phyloP scores from a whole-genome alignment of 2,113 vertebrate genomes.

The Pimephales promelas region DNA sequence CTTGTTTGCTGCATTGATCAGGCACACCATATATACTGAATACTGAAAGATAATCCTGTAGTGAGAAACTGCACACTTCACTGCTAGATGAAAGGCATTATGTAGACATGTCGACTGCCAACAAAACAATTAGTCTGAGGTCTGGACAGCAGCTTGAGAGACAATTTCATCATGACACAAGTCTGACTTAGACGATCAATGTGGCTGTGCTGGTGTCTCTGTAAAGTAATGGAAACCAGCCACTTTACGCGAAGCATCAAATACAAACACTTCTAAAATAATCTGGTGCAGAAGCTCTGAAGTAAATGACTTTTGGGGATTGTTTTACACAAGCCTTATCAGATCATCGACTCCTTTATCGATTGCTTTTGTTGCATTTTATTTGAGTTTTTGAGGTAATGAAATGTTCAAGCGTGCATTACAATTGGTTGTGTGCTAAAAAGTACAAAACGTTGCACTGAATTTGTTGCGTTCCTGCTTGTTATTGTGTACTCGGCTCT shows the following conservation, averaged over 20 bases:
- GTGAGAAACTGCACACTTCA: not conserved
- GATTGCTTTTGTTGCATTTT: constrained; percentile 8
- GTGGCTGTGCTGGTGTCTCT: not conserved
- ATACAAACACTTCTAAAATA: constrained; percentile 15
- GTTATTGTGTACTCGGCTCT: not conserved
- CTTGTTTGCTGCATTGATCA: not conserved
- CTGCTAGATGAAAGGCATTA: constrained; percentile 11
- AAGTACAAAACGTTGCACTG: not conserved
- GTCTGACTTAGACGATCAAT: constrained; percentile 17
- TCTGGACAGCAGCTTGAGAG: constrained; percentile 29
- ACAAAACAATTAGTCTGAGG: constrained; percentile 22
- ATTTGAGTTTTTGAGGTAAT: not conserved
- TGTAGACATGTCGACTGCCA: constrained; percentile 32
- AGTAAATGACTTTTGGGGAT: not conserved
- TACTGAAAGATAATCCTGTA: constrained; percentile 20
- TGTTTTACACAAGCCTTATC: constrained; percentile 22
- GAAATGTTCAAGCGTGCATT: not conserved
- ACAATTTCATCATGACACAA: constrained; percentile 21
- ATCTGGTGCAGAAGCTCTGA: not conserved
- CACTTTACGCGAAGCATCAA: constrained; percentile 1
- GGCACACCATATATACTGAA: not conserved
- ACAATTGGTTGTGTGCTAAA: not conserved
- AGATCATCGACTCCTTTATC: not conserved
- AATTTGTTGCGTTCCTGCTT: not conserved
- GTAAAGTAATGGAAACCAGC: constrained; percentile 11